Base-by-base conservation (phyloP, 2,888 invertebrate species). In the Temnothorax rugatulus region DNA sequence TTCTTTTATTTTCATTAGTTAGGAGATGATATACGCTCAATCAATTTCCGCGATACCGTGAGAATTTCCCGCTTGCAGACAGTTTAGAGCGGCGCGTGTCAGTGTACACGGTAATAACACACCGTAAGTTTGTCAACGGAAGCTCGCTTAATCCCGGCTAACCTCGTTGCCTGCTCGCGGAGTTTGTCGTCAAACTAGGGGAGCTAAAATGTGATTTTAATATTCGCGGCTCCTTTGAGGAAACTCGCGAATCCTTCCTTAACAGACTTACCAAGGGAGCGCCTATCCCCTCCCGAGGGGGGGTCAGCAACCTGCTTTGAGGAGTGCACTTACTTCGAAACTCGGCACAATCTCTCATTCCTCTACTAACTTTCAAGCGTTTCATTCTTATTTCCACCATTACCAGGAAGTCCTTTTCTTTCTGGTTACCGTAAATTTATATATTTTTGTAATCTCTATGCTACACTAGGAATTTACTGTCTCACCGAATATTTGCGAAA, bases 121-220 rank as follows among this genome's bases (percentile, higher is more conserved):
- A 88, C 86, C 86, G 88, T 86, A 89, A 91, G 91, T 91, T 92
- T 89, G 85, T 91, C 92, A 90, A 90, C 89, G 90, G 86, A 90
- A 91, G 91, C 88, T 91, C 90, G 90, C 90, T 93, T 93, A 94
- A 93, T 94, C 92, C 89, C 82, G 84, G 84, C 89, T 92, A 93
- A 93, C 91, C 90, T 91, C 84, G 90, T 93, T 93, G 90, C 86
- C 86, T 83, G 84, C 77, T 87, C 86, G 86, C 74, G 82, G 86
- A 89, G 91, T 89, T 91, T 90, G 91, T 90, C 90, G 89, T 88
- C 86, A 90, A 90, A 90, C 89, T 85, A 84, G 88, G 85, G 84
- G 81, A 87, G 91, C 88, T 92, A 91, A 93, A 94, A 93, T 93
- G 91, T 91, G 93, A 94, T 94, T 94, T 94, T 93, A 93, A 94